Base-by-base conservation (phyloP, 2,888 invertebrate genomes). In the Cotesia congregata region DNA sequence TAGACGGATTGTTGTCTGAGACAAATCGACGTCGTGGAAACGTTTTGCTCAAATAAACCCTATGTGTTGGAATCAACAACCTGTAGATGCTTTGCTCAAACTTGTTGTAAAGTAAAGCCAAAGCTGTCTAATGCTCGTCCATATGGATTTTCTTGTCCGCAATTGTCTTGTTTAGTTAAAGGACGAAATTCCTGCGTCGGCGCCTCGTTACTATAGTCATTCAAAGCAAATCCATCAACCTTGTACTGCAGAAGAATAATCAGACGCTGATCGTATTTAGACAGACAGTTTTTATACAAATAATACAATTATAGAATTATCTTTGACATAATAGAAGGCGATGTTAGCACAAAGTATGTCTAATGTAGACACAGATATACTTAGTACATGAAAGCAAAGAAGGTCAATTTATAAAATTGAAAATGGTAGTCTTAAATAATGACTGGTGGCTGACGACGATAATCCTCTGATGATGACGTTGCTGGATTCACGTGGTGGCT, bases 401-500 rank as follows among this genome's bases (percentile, higher is more conserved):
- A 71, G 38, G 65, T 41, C 73, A 77, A 77, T 67, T 60, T 71
- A 70, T 74, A 41, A 77, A 79, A 80, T 79, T 79, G 78, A 80
- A 80, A 76, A 79, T 50, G 79, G 67, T 73, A 78, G 74, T 50
- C 76, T 80, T 80, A 77, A 80, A 80, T 80, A 79, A 80, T 76
- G 80, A 80, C 77, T 71, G 65, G 60, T 65, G 67, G 72, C 68
- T 20, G 71, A 50, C 76, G 75, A 79, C 80, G 79, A 80, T 80
- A 79, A 80, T 80, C 79, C 76, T 76, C 73, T 69, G 80, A 79
- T 67, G 67, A 79, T 79, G 79, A 79, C 77, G 71, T 71, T 76
- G 80, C 77, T 39, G 75, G 77, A 79, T 80, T 80, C 60, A 65
- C 60, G 74, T 79, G 41, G 6, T 30, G 50, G 73, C 50, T 73